phyloP scores from a whole-genome alignment of 2,888 invertebrate genomes.

The Mesorhabditis sp. region DNA sequence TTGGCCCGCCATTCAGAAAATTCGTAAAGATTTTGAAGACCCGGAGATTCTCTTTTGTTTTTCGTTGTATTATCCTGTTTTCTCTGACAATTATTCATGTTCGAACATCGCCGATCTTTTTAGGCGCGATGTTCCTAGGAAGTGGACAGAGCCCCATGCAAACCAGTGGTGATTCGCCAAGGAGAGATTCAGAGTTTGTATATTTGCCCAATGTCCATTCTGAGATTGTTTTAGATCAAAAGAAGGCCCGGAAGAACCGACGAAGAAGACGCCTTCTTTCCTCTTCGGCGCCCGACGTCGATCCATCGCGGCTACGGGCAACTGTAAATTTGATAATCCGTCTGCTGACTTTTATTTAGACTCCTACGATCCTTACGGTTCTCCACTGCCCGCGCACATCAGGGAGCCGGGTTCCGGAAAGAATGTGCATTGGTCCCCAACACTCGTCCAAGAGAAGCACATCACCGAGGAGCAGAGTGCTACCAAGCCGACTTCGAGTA shows the following conservation, averaged over 20 bases:
- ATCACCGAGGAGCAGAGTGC: background rate
- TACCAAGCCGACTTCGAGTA: background rate
- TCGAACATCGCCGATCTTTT: too few species aligned
- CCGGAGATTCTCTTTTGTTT: too few species aligned
- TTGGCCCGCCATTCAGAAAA: too few species aligned
- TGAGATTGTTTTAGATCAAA: background rate
- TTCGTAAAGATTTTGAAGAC: too few species aligned
- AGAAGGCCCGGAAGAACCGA: background rate
- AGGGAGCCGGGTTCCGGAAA: background rate
- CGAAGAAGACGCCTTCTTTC: background rate
- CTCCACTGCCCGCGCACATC: background rate
- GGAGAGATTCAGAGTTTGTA: constrained; percentile 1
- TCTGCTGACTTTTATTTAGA: too few species aligned
- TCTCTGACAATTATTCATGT: too few species aligned
- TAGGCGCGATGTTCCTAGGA: too few species aligned
- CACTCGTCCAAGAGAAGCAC: background rate
- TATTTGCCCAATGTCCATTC: background rate
- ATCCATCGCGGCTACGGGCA: background rate
- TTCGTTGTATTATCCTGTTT: too few species aligned
- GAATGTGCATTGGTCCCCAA: constrained; percentile 2
- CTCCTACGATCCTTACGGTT: background rate
- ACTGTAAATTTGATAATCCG: background rate
- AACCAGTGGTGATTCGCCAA: background rate
- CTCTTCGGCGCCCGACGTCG: background rate
- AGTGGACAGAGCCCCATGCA: background rate